phyloP scores from a whole-genome alignment of 2,888 invertebrate species.

The Beris morrisii region DNA sequence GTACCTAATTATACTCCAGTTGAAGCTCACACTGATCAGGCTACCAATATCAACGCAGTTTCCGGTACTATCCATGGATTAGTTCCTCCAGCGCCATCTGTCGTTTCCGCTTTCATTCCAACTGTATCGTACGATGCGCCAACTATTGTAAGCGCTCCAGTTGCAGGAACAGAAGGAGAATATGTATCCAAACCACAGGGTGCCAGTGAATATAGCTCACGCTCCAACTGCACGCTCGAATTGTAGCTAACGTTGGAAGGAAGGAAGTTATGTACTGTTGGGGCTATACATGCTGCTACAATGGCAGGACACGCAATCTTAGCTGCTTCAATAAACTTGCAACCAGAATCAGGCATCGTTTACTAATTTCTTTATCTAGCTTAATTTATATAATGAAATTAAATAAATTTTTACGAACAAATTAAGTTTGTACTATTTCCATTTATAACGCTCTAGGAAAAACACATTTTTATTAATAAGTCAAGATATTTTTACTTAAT shows the following conservation, averaged over 20 bases:
- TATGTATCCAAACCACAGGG: slow-evolving; percentile 34
- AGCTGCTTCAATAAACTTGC: slow-evolving; percentile 57
- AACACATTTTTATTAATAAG: too few species aligned
- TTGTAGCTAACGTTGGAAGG: slow-evolving; percentile 34
- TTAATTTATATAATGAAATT: too few species aligned
- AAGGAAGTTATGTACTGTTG: slow-evolving; percentile 59
- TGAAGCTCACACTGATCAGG: too few species aligned
- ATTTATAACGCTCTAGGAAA: too few species aligned
- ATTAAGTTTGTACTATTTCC: too few species aligned
- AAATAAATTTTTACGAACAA: too few species aligned
- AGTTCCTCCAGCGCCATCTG: not conserved
- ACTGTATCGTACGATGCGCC: not conserved
- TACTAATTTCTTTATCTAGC: slow-evolving; percentile 7
- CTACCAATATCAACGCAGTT: not conserved
- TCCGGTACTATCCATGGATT: slow-evolving; percentile 45
- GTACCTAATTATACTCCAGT: too few species aligned
- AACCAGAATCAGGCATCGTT: slow-evolving; percentile 61
- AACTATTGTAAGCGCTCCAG: not conserved
- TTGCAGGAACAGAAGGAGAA: too few species aligned
- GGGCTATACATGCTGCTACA: slow-evolving; percentile 61
- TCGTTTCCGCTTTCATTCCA: not conserved
- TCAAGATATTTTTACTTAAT: too few species aligned
- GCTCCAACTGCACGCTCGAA: slow-evolving; percentile 29
- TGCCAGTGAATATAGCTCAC: too few species aligned
- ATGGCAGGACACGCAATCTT: slow-evolving; percentile 58